phyloP scores from a whole-genome alignment of 2,113 vertebrate genomes.

The Collichthys lucidus region DNA sequence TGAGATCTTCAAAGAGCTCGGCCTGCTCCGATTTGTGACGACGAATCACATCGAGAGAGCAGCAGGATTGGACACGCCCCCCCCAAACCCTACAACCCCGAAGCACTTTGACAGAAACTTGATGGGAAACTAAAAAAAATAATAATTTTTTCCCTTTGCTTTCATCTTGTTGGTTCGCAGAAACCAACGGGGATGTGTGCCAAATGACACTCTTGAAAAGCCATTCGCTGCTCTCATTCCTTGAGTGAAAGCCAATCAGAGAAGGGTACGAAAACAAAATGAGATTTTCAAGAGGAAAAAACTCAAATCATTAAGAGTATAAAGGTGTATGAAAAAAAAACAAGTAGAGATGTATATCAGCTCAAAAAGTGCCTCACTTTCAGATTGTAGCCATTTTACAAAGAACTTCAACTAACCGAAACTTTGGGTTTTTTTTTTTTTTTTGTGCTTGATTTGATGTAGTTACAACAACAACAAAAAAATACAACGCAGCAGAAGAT shows the following conservation, averaged over 20 bases:
- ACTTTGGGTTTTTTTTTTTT: slow-evolving; percentile 34
- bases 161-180: slow-evolving; percentile 64
- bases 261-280: slow-evolving; percentile 55
- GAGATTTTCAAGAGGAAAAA: slow-evolving; percentile 19
- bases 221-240: slow-evolving; percentile 73
- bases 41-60: slow-evolving; percentile 47
- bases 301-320: slow-evolving; percentile 37
- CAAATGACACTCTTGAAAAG: slow-evolving; percentile 70
- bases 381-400: slow-evolving; percentile 75
- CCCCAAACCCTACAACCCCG: slow-evolving; percentile 7
- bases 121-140: slow-evolving; percentile 36
- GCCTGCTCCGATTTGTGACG: slow-evolving; percentile 43
- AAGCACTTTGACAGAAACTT: slow-evolving; percentile 72
- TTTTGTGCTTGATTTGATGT: slow-evolving; percentile 54
- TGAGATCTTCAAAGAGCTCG: slow-evolving; percentile 29
- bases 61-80: slow-evolving; percentile 42
- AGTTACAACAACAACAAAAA: slow-evolving; percentile 26
- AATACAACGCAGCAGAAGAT: slow-evolving; percentile 19
- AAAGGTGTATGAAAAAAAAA: slow-evolving; percentile 51
- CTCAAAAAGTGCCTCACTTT: slow-evolving; percentile 81
- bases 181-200: slow-evolving; percentile 72
- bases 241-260: slow-evolving; percentile 69
- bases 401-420: slow-evolving; percentile 59
- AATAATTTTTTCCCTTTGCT: not conserved
- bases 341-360: slow-evolving; percentile 60